Conservation (phyloP, 2,888 invertebrate genomes). For the Apodemia duryi region DNA sequence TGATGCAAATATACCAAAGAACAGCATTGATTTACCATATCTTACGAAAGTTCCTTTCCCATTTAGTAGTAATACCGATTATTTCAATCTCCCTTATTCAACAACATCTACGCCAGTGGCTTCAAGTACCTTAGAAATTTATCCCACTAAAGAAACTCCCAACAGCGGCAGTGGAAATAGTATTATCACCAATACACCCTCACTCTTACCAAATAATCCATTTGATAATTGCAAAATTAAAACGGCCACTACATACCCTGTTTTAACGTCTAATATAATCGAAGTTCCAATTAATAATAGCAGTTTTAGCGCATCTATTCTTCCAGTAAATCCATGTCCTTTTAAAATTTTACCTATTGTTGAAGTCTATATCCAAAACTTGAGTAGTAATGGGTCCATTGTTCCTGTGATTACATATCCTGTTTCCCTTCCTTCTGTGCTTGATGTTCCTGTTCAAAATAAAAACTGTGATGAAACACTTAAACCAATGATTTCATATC, state of each 20-base stretch:
- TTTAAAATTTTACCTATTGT: not conserved
- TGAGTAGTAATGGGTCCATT: not conserved
- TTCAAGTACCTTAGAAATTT: not conserved
- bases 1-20: not conserved
- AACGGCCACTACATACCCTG: not conserved
- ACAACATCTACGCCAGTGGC: not conserved
- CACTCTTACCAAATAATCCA: not conserved
- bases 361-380: not conserved
- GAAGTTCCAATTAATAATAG: not conserved
- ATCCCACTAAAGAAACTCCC: not conserved
- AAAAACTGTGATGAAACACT: not conserved
- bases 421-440: not conserved
- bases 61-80: slow-evolving; percentile 7
- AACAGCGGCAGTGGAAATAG: not conserved
- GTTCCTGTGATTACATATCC: not conserved
- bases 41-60: not conserved
- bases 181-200: not conserved
- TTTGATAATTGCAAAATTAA: not conserved
- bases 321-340: not conserved
- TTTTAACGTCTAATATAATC: not conserved
- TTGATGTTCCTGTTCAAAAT: not conserved
- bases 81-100: not conserved
- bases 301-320: not conserved
- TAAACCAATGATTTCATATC: not conserved
- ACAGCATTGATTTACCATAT: not conserved